These are phyloP conservation scores for Amphimedon queenslandica DNA, from an alignment of 37 sponge, comb jelly and placozoan species.

Conservation along the genomic window DNA sequence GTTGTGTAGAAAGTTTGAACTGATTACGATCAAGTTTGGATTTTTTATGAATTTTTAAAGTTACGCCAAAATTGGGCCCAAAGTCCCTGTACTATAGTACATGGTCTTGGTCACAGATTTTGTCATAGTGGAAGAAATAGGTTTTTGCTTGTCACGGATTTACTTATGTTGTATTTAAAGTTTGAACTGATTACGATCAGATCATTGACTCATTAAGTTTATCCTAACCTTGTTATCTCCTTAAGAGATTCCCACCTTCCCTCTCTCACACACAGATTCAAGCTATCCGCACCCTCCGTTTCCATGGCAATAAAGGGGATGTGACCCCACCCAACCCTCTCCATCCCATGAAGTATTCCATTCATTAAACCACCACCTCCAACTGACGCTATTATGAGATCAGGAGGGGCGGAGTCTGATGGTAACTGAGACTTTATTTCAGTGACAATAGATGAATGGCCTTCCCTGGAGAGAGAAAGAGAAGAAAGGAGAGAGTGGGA, in stretches of 20 bases:
- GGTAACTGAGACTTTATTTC: constrained; percentile 71
- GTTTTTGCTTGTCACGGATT: too few species aligned
- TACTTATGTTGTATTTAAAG: too few species aligned
- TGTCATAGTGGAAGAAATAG: too few species aligned
- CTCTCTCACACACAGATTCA: constrained; percentile 61
- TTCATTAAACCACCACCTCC: constrained; percentile 90
- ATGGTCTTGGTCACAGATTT: too few species aligned
- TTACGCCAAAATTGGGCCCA: too few species aligned
- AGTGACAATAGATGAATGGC: constrained; percentile 66
- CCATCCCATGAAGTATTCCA: constrained; percentile 84
- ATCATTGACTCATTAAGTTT: too few species aligned
- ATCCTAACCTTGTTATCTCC: constrained; percentile 73
- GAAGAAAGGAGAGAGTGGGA: too few species aligned
- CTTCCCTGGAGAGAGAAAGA: constrained; percentile 77
- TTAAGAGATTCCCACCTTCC: constrained; percentile 56
- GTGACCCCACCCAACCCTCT: constrained; percentile 70
- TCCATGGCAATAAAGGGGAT: constrained; percentile 93
- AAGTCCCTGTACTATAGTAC: too few species aligned
- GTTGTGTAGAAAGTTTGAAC: too few species aligned
- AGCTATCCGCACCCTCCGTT: constrained; percentile 82
- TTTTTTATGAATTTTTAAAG: too few species aligned
- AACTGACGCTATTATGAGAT: constrained; percentile 77
- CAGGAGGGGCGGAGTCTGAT: constrained; percentile 47
- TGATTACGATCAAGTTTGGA: too few species aligned
- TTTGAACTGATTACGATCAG: too few species aligned